A percentile compares a stretch with the other conserved stretches of the same genome.
phyloP scores from a whole-genome alignment of 1,140 invertebrate species.

The Drosophila pallidifrons region DNA sequence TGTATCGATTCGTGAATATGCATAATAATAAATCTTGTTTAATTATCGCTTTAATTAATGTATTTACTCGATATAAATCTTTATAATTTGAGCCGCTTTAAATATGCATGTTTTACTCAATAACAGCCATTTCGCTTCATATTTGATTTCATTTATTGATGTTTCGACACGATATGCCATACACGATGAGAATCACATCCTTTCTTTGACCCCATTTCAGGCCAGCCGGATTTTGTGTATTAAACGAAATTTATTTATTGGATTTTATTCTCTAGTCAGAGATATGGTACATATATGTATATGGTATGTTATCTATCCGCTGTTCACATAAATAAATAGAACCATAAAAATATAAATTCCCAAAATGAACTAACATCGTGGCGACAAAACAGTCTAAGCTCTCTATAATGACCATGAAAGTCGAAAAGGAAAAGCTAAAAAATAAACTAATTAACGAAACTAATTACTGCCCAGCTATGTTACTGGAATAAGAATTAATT shows the following conservation, averaged over 20 bases:
- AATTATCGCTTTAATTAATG: not conserved
- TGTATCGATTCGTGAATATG: no score
- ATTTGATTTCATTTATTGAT: constrained; percentile 2
- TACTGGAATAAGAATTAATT: not conserved
- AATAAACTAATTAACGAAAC: constrained; percentile 4
- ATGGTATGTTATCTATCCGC: no score
- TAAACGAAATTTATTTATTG: no score
- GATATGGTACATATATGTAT: not conserved
- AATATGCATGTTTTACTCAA: no score
- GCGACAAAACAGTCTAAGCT: not conserved
- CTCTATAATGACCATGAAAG: not conserved
- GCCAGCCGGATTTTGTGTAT: no score
- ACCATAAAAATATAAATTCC: not conserved
- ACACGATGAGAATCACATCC: not conserved
- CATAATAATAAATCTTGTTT: no score
- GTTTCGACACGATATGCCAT: not conserved
- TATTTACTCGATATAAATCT: not conserved
- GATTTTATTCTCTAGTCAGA: no score
- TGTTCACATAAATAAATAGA: no score
- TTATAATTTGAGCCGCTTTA: not conserved
- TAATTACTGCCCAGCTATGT: not conserved
- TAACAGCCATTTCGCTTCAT: no score
- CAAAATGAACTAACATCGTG: not conserved
- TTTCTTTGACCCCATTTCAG: not conserved
- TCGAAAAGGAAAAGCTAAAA: not conserved